Evolutionary conservation across 2,113 vertebrate genomes (phyloP).

Genomic region (Rhinopomastus cyanomelas): DNA sequence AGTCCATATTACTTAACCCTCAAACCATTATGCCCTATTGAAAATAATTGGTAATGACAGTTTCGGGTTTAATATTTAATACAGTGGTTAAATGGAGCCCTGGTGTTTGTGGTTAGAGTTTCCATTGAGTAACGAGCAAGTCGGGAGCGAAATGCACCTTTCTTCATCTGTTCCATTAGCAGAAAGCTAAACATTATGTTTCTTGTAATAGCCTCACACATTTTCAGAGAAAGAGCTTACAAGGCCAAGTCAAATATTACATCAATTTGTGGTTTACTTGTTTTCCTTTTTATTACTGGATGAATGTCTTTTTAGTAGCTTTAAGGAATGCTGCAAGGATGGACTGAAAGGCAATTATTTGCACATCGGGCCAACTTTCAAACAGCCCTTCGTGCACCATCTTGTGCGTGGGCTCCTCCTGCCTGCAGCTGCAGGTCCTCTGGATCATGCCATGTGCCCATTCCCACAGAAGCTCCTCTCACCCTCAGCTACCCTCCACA

Average conservation of each 20-base stretch:
- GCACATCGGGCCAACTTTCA: background rate
- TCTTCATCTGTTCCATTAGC: constrained; percentile 37
- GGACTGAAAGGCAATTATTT: background rate
- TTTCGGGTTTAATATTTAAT: constrained; percentile 73
- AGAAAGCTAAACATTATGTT: constrained; percentile 14
- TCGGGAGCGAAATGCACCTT: constrained; percentile 28
- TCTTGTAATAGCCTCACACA: constrained; percentile 36
- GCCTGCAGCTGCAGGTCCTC: background rate
- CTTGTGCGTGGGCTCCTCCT: background rate
- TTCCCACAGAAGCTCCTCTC: background rate
- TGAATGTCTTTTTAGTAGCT: background rate
- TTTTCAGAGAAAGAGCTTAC: constrained; percentile 30
- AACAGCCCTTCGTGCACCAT: background rate
- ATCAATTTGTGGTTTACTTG: constrained; percentile 46
- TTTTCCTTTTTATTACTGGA: constrained; percentile 31
- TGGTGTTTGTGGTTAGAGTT: constrained; percentile 59
- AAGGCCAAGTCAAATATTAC: constrained; percentile 48
- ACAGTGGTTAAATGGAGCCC: constrained; percentile 56
- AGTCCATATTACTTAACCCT: constrained; percentile 64
- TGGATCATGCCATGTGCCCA: fast-evolving
- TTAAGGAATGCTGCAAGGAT: constrained; percentile 4
- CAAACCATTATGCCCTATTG: constrained; percentile 62
- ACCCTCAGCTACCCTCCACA: fast-evolving
- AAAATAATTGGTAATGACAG: constrained; percentile 72
- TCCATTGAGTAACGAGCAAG: constrained; percentile 64